phyloP scores from a whole-genome alignment of 2,888 invertebrate genomes.

The Orchesellides sinensis region DNA sequence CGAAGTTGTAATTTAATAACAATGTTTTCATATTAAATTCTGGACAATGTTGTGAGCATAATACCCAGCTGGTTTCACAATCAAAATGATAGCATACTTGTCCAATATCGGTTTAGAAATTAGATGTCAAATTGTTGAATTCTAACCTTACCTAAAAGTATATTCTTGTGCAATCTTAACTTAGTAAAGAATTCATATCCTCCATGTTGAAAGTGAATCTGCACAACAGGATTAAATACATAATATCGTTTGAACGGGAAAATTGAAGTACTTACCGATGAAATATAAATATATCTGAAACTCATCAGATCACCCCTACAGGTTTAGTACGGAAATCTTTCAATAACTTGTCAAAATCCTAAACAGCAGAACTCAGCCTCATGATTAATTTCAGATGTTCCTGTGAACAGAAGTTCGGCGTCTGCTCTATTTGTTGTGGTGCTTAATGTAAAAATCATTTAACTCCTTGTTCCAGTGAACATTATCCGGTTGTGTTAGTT shows the following conservation, averaged over 20 bases:
- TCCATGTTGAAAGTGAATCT: no score
- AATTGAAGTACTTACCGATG: background rate
- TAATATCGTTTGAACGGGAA: background rate
- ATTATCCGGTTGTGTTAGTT: background rate
- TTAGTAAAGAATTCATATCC: no score
- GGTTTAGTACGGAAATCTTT: constrained; percentile 54
- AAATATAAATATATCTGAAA: constrained; percentile 16
- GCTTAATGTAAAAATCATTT: no score
- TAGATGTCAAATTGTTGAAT: no score
- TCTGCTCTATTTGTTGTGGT: no score
- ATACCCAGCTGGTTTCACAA: no score
- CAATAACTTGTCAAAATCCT: constrained; percentile 52
- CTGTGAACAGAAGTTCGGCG: constrained; percentile 26
- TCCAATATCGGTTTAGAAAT: no score
- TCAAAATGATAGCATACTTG: no score
- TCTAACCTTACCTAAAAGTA: no score
- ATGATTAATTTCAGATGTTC: constrained; percentile 40
- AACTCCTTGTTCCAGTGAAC: background rate
- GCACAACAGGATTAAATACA: no score
- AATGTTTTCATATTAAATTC: background rate
- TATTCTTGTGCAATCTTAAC: no score
- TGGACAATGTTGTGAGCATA: no score
- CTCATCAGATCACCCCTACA: constrained; percentile 24
- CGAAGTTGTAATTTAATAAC: constrained; percentile 41
- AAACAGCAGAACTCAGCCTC: constrained; percentile 2